Evolutionary conservation across 2,797 vertebrate species (phyloP).

Genomic region (Acridotheres tristis): DNA sequence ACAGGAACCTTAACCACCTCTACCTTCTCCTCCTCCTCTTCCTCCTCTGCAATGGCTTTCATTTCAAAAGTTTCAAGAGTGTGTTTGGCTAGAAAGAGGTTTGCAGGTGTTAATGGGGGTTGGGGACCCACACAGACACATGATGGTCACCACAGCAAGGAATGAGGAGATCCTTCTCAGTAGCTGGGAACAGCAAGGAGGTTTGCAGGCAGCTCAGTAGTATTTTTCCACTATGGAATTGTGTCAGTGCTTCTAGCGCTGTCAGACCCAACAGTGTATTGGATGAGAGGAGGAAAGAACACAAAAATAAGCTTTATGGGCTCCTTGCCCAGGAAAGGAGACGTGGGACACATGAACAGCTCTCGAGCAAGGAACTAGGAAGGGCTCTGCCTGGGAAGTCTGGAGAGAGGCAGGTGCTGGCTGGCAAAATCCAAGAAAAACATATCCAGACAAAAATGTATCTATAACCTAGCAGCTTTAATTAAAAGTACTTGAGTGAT

Average conservation of each 20-base stretch:
- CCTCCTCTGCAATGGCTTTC: slow-evolving; percentile 63
- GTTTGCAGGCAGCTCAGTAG: neutral
- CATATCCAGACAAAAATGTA: neutral
- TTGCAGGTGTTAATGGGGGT: neutral
- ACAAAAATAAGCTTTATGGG: neutral
- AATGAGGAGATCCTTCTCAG: neutral
- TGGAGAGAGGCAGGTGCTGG: neutral
- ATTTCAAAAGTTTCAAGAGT: slow-evolving; percentile 61
- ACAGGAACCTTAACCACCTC: slow-evolving; percentile 48
- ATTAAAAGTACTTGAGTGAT: neutral
- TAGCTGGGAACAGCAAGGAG: neutral
- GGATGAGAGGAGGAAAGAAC: neutral
- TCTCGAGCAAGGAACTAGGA: fast-evolving
- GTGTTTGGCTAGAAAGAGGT: slow-evolving; percentile 60
- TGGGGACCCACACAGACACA: neutral
- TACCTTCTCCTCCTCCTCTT: slow-evolving; percentile 59
- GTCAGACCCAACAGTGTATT: neutral
- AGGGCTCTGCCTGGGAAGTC: neutral
- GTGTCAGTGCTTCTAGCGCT: neutral
- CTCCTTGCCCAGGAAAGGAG: neutral
- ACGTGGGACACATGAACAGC: fast-evolving
- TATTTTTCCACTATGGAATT: neutral
- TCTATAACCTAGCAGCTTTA: neutral
- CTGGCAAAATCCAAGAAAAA: neutral
- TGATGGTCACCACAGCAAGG: neutral